Conservation (phyloP, 2,113 vertebrate species). For the Brienomyrus brachyistius region DNA sequence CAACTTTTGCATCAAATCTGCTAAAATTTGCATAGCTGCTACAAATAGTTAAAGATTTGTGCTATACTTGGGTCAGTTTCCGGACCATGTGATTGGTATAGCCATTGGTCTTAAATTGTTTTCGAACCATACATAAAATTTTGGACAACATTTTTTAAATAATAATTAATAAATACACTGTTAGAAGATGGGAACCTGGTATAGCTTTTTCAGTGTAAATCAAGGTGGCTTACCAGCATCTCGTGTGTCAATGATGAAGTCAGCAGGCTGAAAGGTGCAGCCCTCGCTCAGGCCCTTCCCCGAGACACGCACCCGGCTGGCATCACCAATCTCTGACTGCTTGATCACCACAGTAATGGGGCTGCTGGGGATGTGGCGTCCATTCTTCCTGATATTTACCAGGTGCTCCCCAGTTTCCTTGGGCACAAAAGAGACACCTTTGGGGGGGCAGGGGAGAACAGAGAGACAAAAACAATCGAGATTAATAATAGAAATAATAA, state of each 20-base stretch:
- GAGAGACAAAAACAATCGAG: not conserved
- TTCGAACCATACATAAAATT: not conserved
- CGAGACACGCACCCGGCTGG: constrained; percentile 67
- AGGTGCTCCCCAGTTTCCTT: constrained; percentile 75
- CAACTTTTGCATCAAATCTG: too few species aligned
- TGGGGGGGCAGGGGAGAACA: not conserved
- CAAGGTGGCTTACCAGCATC: constrained; percentile 60
- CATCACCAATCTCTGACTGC: constrained; percentile 75
- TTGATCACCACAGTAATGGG: constrained; percentile 76
- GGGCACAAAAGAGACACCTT: constrained; percentile 77
- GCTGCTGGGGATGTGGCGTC: constrained; percentile 70
- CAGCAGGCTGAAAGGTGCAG: constrained; percentile 72
- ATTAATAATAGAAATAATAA: not conserved
- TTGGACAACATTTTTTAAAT: not conserved
- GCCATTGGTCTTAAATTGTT: not conserved
- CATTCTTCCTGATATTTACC: constrained; percentile 74
- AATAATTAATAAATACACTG: not conserved
- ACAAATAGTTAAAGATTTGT: not conserved
- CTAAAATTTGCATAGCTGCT: not conserved
- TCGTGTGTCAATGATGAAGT: constrained; percentile 72
- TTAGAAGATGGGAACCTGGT: not conserved
- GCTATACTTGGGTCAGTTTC: not conserved
- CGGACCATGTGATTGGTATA: not conserved
- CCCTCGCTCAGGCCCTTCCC: constrained; percentile 70
- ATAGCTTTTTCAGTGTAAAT: not conserved